phyloP scores from a whole-genome alignment of 1,140 invertebrate genomes.

The Gerris buenoi region DNA sequence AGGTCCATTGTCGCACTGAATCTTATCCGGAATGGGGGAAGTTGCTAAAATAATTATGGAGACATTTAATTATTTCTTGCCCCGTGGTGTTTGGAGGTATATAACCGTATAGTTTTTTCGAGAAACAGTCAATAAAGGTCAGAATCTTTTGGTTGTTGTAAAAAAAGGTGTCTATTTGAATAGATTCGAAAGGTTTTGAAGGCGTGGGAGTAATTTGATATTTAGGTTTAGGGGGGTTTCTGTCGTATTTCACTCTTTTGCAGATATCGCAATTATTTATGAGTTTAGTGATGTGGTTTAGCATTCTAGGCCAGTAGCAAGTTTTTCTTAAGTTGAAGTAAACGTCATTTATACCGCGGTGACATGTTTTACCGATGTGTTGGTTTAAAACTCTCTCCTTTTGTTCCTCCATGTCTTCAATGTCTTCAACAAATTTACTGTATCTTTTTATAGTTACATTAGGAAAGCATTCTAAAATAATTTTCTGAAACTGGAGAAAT shows the following conservation, averaged over 20 bases:
- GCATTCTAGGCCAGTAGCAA: conserved; percentile 4
- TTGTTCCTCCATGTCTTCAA: background rate
- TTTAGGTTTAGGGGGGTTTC: background rate
- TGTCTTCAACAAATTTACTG: background rate
- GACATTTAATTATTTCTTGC: background rate
- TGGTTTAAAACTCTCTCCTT: background rate
- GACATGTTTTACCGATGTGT: conserved; percentile 7
- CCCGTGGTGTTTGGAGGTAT: background rate
- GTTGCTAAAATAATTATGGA: background rate
- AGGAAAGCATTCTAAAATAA: background rate
- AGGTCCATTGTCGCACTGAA: conserved; percentile 3
- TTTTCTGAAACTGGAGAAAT: background rate
- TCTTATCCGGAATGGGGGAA: background rate
- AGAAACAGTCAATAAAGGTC: conserved; percentile 6
- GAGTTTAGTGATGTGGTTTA: background rate
- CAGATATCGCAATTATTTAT: conserved; percentile 6
- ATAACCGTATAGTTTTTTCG: conserved; percentile 3
- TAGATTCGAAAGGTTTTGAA: background rate
- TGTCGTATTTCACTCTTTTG: conserved; percentile 8
- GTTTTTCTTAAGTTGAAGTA: background rate
- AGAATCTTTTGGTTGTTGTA: background rate
- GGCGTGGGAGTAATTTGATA: conserved; percentile 1
- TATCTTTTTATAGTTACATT: background rate
- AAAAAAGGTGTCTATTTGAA: conserved; percentile 3
- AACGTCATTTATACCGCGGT: conserved; percentile 6